Evolutionary conservation across 2,113 vertebrate species (phyloP).

Genomic region (Festucalex cinctus): DNA sequence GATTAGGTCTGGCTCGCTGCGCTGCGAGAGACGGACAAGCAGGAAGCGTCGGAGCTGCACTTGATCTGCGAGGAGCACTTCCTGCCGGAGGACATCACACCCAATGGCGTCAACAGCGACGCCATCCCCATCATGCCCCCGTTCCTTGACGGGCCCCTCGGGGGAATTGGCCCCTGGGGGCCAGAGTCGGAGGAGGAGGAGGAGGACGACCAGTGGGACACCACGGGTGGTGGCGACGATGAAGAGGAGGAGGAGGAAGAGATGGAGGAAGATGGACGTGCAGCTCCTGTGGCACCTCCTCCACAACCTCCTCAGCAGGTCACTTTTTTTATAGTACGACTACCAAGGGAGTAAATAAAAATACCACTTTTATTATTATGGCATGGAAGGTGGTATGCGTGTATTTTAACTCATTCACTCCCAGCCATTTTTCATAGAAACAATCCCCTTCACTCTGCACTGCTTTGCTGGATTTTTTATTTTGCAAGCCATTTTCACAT

Average conservation of each 20-base stretch:
- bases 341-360: too few species aligned
- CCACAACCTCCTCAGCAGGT: constrained; percentile 22
- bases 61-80: constrained; percentile 77
- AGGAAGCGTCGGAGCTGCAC: constrained; percentile 35
- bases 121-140: constrained; percentile 73
- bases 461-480: too few species aligned
- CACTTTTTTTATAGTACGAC: background rate
- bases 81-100: constrained; percentile 65
- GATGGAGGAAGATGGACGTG: background rate
- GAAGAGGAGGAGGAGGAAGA: background rate
- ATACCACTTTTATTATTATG: too few species aligned
- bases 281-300: background rate
- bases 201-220: constrained; percentile 41
- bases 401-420: too few species aligned
- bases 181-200: constrained; percentile 10
- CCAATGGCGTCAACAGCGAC: constrained; percentile 47
- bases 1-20: constrained; percentile 72
- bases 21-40: constrained; percentile 60
- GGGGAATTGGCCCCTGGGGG: constrained; percentile 35
- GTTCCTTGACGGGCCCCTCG: constrained; percentile 51
- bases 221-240: background rate
- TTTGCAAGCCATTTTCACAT: too few species aligned
- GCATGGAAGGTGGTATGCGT: too few species aligned
- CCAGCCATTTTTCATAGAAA: too few species aligned
- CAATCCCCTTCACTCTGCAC: too few species aligned